Evolutionary conservation across 2,113 vertebrate species (phyloP).

Genomic region (Scomber scombrus): DNA sequence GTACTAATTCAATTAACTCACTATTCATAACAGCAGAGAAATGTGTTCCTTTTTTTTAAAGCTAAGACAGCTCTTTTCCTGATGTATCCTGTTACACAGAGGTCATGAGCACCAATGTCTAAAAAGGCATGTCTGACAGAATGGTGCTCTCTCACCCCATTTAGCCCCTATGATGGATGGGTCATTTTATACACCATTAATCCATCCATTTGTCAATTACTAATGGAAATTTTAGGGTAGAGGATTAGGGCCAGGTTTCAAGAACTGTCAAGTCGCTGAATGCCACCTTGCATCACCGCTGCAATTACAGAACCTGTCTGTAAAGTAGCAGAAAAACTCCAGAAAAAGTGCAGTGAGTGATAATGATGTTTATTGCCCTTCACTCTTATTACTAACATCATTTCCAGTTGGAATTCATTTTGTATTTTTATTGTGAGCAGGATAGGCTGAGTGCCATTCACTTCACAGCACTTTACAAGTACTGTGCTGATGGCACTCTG

Average conservation of each 20-base stretch:
- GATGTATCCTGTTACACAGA: constrained; percentile 36
- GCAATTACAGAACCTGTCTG: constrained; percentile 67
- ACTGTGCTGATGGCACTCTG: constrained; percentile 43
- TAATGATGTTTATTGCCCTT: constrained; percentile 52
- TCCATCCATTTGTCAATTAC: constrained; percentile 81
- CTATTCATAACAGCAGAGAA: background rate
- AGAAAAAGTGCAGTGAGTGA: constrained; percentile 19
- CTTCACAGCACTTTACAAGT: constrained; percentile 21
- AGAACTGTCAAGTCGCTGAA: constrained; percentile 66
- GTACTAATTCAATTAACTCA: background rate
- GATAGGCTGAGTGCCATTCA: constrained; percentile 29
- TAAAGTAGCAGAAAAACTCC: constrained; percentile 34
- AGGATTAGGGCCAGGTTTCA: constrained; percentile 47
- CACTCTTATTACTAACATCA: constrained; percentile 42
- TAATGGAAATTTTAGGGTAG: constrained; percentile 67
- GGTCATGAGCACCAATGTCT: constrained; percentile 51
- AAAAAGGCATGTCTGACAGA: constrained; percentile 54
- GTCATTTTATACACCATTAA: constrained; percentile 81
- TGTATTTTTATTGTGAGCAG: constrained; percentile 36
- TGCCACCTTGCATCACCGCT: constrained; percentile 68
- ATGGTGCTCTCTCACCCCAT: constrained; percentile 59
- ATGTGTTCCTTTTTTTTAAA: background rate
- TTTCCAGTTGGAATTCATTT: constrained; percentile 45
- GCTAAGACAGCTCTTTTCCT: background rate
- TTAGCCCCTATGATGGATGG: constrained; percentile 75